phyloP scores from a whole-genome alignment of 1,140 invertebrate species.

The Heliconius melpomene region DNA sequence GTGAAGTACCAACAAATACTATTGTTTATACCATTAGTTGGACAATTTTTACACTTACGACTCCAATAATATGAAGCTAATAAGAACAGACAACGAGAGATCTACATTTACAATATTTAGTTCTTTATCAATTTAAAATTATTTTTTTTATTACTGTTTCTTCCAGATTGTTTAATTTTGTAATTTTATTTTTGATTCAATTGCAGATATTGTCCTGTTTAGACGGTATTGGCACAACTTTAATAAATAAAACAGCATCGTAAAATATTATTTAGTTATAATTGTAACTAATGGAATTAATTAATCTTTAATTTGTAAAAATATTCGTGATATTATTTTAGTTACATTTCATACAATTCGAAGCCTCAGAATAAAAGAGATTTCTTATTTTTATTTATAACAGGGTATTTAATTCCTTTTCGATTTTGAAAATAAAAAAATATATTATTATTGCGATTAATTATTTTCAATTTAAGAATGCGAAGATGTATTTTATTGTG shows the following conservation, averaged over 20 bases:
- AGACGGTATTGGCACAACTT: conserved; percentile 8
- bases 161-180: background rate
- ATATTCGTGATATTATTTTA: too few species aligned
- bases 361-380: too few species aligned
- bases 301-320: too few species aligned
- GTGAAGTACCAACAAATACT: background rate
- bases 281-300: too few species aligned
- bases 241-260: background rate
- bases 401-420: too few species aligned
- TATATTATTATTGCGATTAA: too few species aligned
- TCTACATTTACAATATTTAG: background rate
- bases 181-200: background rate
- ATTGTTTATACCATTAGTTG: background rate
- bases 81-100: conserved; percentile 1
- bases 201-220: conserved; percentile 3
- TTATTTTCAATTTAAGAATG: too few species aligned
- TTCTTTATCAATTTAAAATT: background rate
- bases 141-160: background rate
- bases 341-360: too few species aligned
- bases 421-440: too few species aligned
- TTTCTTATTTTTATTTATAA: too few species aligned
- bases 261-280: background rate
- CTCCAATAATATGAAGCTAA: background rate
- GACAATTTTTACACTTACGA: background rate
- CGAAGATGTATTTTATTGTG: too few species aligned